phyloP scores from a whole-genome alignment of 2,888 invertebrate genomes.

The Dorcus parallelipipedus region DNA sequence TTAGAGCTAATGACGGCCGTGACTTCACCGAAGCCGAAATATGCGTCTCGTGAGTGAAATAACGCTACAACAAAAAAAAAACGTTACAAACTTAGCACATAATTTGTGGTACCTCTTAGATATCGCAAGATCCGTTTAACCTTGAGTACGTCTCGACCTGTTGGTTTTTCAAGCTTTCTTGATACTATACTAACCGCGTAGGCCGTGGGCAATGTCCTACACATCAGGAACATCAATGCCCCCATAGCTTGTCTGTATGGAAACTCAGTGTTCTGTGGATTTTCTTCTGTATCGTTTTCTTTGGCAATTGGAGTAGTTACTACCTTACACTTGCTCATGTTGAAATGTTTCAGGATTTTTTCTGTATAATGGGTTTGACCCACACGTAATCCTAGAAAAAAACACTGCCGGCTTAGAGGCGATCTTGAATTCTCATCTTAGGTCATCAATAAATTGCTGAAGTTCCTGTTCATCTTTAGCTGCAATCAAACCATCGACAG shows the following conservation, averaged over 20 bases:
- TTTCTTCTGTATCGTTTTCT: neutral
- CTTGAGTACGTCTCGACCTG: neutral
- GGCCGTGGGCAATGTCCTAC: conserved; percentile 2
- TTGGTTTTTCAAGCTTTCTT: conserved; percentile 4
- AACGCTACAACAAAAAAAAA: too few relatives aligned
- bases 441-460: neutral
- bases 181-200: conserved; percentile 7
- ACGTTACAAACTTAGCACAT: too few relatives aligned
- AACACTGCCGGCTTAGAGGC: neutral
- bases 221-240: conserved; percentile 1
- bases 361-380: neutral
- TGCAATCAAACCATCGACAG: conserved; percentile 36
- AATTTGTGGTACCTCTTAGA: conserved; percentile 2
- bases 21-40: too few relatives aligned
- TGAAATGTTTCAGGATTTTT: conserved; percentile 2
- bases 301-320: neutral
- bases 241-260: neutral
- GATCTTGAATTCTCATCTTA: neutral
- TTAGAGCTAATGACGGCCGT: too few relatives aligned
- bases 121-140: conserved; percentile 12
- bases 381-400: neutral
- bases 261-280: neutral
- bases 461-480: conserved; percentile 9
- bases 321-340: conserved; percentile 2
- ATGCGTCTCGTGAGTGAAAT: too few relatives aligned